Conservation (phyloP, 1,140 invertebrate species). For the Hylaeus anthracinus region DNA sequence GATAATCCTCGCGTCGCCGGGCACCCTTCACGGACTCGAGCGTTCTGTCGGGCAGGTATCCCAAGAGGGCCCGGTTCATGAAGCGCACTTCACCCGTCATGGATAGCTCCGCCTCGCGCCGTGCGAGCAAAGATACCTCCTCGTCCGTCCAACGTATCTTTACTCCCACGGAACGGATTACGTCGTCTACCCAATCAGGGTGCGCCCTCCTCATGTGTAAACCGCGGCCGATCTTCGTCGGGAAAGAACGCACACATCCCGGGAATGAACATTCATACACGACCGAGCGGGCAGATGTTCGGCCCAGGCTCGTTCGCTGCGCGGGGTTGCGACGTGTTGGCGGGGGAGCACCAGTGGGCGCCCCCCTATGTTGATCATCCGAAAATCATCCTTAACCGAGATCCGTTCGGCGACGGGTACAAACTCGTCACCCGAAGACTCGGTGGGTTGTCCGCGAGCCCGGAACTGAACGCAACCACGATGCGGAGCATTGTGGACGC, state of each 20-base stretch:
- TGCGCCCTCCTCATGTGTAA: background rate
- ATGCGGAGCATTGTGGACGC: too few species aligned
- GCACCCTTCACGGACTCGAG: too few species aligned
- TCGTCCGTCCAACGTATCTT: background rate
- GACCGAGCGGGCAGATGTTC: too few species aligned
- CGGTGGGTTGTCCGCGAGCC: too few species aligned
- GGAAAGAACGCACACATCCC: background rate
- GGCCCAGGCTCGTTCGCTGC: background rate
- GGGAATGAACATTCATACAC: background rate
- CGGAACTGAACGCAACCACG: too few species aligned
- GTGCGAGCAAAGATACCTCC: background rate
- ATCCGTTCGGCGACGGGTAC: too few species aligned
- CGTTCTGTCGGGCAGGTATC: too few species aligned
- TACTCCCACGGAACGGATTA: background rate
- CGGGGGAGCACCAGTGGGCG: background rate
- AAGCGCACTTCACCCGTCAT: too few species aligned
- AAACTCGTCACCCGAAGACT: too few species aligned
- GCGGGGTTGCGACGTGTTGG: background rate
- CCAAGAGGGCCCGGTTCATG: too few species aligned
- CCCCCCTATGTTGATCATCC: background rate
- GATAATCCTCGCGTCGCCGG: too few species aligned
- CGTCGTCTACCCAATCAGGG: background rate
- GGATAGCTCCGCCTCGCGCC: too few species aligned
- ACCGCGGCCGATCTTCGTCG: background rate
- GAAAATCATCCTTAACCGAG: background rate